These are phyloP conservation scores for Balearica regulorum DNA, from an alignment of 2,797 vertebrate genomes.

Conservation along the genomic window DNA sequence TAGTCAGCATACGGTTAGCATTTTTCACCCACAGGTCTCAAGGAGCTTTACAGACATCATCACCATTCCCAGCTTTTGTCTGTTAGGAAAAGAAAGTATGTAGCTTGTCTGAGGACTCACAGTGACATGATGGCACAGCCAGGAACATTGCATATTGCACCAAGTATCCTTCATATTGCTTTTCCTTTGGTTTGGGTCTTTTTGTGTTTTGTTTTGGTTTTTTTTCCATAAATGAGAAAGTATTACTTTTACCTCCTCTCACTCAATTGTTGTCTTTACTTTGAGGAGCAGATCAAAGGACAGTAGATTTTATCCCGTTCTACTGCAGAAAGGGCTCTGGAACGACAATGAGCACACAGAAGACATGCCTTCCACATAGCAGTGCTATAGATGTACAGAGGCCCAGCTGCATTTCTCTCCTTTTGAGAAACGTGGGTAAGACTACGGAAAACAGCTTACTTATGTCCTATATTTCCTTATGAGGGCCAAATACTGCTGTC, in stretches of 20 bases:
- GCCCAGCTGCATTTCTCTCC: not conserved
- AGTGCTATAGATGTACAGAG: rapidly evolving
- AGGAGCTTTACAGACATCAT: not conserved
- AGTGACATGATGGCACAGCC: not conserved
- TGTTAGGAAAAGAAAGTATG: not conserved
- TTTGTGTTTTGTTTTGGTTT: too few relatives aligned
- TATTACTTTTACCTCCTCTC: not conserved
- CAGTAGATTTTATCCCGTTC: not conserved
- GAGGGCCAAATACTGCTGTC: not conserved
- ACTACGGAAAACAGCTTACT: not conserved
- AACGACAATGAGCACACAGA: not conserved
- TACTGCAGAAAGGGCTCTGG: not conserved
- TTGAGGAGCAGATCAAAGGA: not conserved
- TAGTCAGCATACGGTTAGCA: not conserved
- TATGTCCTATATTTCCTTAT: not conserved
- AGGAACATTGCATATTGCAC: not conserved
- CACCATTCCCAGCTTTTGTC: not conserved
- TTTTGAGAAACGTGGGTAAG: not conserved
- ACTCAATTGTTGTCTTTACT: not conserved
- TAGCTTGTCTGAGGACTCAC: not conserved
- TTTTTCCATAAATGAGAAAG: not conserved
- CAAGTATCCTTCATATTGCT: not conserved
- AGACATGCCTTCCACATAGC: not conserved
- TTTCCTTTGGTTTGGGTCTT: not conserved
- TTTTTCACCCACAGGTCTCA: not conserved